These are phyloP conservation scores for Coracopsis vasa DNA, from an alignment of 2,113 vertebrate genomes.

Conservation along the genomic window DNA sequence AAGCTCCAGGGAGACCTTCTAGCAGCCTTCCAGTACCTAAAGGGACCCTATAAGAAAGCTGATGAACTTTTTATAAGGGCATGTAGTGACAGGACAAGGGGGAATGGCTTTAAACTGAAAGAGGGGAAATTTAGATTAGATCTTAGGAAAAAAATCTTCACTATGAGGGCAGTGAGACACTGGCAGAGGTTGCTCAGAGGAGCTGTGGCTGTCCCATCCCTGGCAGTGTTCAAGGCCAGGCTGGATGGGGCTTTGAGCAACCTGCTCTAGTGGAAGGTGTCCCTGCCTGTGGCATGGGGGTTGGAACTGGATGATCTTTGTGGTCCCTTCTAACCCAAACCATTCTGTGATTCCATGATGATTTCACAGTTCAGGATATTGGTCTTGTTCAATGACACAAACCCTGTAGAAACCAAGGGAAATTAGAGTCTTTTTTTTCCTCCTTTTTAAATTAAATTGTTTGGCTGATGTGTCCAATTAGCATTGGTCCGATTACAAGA, in stretches of 20 bases:
- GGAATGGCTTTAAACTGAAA: background rate
- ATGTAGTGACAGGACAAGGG: background rate
- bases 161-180: background rate
- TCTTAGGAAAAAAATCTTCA: background rate
- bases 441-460: background rate
- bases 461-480: constrained; percentile 16
- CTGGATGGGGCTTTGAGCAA: background rate
- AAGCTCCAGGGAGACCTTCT: background rate
- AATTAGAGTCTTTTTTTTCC: background rate
- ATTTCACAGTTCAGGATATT: background rate
- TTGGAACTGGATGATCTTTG: background rate
- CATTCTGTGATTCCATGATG: background rate
- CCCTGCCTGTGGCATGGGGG: background rate
- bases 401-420: background rate
- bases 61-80: background rate
- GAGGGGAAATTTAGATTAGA: background rate
- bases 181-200: background rate
- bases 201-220: background rate
- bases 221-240: background rate
- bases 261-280: background rate
- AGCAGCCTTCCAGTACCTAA: background rate
- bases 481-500: constrained; percentile 13
- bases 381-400: background rate
- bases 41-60: background rate
- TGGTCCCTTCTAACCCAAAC: background rate